Evolutionary conservation across 2,888 invertebrate genomes (phyloP).

Genomic region (Hedya salicella): DNA sequence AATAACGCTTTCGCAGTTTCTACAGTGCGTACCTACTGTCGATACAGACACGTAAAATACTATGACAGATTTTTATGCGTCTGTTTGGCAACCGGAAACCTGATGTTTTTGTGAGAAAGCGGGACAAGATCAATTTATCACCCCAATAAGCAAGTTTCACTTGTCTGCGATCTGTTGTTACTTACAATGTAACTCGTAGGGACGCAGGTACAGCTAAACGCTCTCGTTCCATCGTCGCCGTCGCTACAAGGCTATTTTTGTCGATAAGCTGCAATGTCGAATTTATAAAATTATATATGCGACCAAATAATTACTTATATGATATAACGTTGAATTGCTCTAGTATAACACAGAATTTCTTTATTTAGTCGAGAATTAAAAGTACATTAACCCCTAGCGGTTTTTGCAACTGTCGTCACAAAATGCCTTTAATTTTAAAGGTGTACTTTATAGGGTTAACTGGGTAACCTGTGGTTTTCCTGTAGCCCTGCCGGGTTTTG

Average conservation of each 20-base stretch:
- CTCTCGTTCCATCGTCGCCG: no score
- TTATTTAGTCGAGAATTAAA: no score
- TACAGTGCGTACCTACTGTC: constrained; percentile 13
- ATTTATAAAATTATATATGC: background rate
- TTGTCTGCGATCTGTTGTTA: constrained; percentile 4
- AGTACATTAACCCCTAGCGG: constrained; percentile 6
- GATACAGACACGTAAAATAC: constrained; percentile 12
- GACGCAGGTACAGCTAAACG: background rate
- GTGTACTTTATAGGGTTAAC: constrained; percentile 30
- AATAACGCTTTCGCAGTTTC: constrained; percentile 7
- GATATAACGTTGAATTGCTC: no score
- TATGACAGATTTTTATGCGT: constrained; percentile 24
- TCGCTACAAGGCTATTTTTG: no score
- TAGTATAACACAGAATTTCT: no score
- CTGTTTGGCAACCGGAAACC: constrained; percentile 20
- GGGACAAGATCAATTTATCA: constrained; percentile 6
- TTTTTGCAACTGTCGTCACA: constrained; percentile 10
- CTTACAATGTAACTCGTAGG: constrained; percentile 1
- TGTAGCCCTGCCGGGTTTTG: constrained; percentile 7
- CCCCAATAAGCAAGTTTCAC: background rate
- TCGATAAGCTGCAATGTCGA: no score
- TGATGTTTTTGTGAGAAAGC: constrained; percentile 12
- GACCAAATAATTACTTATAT: no score
- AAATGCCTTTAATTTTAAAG: constrained; percentile 27
- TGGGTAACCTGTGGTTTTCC: constrained; percentile 22